Evolutionary conservation across 1,140 invertebrate genomes (phyloP), one percentile per base, ranked within the genome.

Genomic region (Scaptomyza montana): DNA sequence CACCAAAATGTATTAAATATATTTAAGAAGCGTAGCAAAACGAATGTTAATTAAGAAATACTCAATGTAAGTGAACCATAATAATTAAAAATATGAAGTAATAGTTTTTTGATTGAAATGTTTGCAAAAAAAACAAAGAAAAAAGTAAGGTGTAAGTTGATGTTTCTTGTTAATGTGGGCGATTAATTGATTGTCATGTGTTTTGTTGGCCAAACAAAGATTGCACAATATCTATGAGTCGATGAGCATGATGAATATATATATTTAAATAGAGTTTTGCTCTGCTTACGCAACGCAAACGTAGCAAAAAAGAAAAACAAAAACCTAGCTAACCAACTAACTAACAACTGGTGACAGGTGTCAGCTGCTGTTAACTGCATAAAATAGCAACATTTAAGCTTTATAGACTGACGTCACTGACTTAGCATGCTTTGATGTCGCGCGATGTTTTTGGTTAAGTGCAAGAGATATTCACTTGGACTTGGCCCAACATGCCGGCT

Each of bases 161-260:
- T 64, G 39, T 19, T 0, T 43, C 12, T 30, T 30, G 30, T 59
- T 71, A 30, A 65, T 51, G 80, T 85, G 77, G 80, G 80, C 79
- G 79, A 56, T 89, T 89, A 87, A 87, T 87, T 84, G 87, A 89
- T 84, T 80, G 84, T 77, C 80, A 77, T 77, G 73, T 80, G 80
- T 64, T 75, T 78, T 75, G 41, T 84, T 84, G 74, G 78, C 78
- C 82, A 86, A 36, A 36, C 30, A 9, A 86, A 81, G 63, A 53
- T 43, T 43, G 39, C 39, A 43, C 43, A 60, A 77, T 47, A 59
- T 53, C 8, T 57, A 6, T 72, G 30, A 54, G 49, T 39, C 10
- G 53, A 59, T 61, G 51, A 41, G 9, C 59, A 3, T 45, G 41
- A 33, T 25, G 21, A 25, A 25, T 30, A 21, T 55, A 49, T 36